These are phyloP conservation scores for Gobionotothen gibberifrons DNA, from an alignment of 2,797 vertebrate genomes.

Conservation along the genomic window DNA sequence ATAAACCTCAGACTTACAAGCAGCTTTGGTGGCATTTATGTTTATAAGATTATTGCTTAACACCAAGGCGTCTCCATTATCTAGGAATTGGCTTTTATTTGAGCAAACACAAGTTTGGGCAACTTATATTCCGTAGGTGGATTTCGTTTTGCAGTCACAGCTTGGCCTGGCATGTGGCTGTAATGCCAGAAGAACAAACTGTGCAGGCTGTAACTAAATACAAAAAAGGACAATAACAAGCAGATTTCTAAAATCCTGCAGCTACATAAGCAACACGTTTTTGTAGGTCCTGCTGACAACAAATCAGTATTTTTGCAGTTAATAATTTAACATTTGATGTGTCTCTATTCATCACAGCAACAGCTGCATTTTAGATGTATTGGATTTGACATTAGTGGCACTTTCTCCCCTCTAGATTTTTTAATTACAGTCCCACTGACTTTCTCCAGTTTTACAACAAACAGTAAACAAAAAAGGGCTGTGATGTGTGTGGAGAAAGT, in stretches of 20 bases:
- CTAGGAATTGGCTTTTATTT: background rate
- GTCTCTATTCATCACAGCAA: background rate
- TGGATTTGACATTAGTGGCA: background rate
- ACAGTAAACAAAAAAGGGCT: background rate
- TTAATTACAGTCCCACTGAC: background rate
- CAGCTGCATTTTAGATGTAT: background rate
- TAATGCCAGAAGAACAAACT: slow-evolving; percentile 1
- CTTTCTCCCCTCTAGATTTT: background rate
- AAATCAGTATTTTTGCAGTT: background rate
- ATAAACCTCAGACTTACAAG: background rate
- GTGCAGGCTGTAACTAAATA: background rate
- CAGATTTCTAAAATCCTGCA: background rate
- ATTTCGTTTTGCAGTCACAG: background rate
- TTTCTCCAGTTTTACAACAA: background rate
- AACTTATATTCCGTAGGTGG: background rate
- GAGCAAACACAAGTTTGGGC: too few relatives aligned
- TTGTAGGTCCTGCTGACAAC: background rate
- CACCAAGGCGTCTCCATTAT: background rate
- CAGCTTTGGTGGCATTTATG: background rate
- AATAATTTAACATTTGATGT: slow-evolving; percentile 7
- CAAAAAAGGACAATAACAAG: background rate
- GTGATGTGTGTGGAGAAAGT: too few relatives aligned
- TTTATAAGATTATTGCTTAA: background rate
- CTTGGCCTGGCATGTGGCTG: background rate
- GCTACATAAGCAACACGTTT: background rate